Evolutionary conservation across 2,888 invertebrate species (phyloP).

Genomic region (Torymus auratus): DNA sequence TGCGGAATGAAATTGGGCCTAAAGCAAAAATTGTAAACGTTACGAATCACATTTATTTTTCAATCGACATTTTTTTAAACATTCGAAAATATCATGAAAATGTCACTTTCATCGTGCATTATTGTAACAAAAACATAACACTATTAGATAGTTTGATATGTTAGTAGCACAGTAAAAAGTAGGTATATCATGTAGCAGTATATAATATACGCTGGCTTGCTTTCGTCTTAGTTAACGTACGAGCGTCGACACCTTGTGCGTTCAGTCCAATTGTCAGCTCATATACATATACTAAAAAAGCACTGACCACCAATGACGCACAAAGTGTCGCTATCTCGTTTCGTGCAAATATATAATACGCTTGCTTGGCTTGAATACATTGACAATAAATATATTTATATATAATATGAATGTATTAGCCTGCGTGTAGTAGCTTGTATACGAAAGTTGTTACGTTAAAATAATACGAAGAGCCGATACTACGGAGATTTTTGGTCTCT

Average conservation of each 20-base stretch:
- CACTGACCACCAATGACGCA: neutral
- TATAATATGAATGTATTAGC: neutral
- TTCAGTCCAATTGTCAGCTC: neutral
- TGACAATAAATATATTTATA: no score
- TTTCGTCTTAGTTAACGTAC: neutral
- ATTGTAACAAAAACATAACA: neutral
- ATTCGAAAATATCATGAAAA: constrained; percentile 52
- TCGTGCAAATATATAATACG: neutral
- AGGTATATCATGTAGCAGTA: constrained; percentile 21
- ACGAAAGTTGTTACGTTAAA: neutral
- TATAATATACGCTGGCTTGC: neutral
- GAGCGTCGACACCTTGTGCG: constrained; percentile 9
- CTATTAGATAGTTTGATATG: constrained; percentile 10
- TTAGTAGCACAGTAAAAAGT: constrained; percentile 15
- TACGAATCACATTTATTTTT: constrained; percentile 46
- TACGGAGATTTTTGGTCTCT: constrained; percentile 53
- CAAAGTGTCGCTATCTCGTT: constrained; percentile 14
- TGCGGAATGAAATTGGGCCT: neutral
- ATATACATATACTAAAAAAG: neutral
- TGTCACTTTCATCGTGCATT: constrained; percentile 53
- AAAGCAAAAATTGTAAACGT: constrained; percentile 56
- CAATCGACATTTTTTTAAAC: constrained; percentile 26
- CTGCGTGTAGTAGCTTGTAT: constrained; percentile 9
- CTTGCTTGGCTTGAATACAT: constrained; percentile 7
- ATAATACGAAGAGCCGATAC: constrained; percentile 21